Base-by-base conservation (phyloP, 2,797 vertebrate genomes). In the Sebastes melanostomus region DNA sequence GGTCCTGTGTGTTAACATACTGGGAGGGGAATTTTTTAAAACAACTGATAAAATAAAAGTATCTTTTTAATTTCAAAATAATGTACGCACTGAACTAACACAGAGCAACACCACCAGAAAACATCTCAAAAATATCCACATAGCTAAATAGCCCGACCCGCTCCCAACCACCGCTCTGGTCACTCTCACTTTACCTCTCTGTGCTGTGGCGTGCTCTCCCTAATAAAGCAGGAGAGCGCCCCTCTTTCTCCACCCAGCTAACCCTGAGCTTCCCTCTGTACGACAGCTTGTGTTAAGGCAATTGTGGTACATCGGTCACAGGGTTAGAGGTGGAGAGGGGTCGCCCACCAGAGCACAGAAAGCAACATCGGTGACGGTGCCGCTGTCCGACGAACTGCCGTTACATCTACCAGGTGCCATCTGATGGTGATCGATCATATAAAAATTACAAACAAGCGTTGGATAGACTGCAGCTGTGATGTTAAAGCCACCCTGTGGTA, bases 221-320 rank as follows among this genome's bases (percentile, higher is more conserved):
- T 20, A 29, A 50, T 27, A 52, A 62, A 16, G 61, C 74, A 50
- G 61, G 27, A 66, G 62, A 55, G 56, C 80, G 34, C 50, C 75
- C 75, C 52, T 55, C 65, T 13, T 24, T 32, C 38, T 80, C 67
- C 50, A 13, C 18, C 78, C 74, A 16, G 86, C 84, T 77, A 66
- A 27, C 86, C 67, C 76, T 63, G 72, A 59, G 13, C 58, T 56
- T 77, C 74, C 87, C 80, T 84, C 81, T 75, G 91, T 93, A 93
- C 92, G 42, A 92, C 94, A 93, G 93, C 94, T 94, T 93, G 91
- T 95, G 91, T 95, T 96, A 96, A 96, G 96, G 95, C 95, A 94
- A 92, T 91, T 94, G 92, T 83, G 91, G 93, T 91, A 93, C 94
- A 87, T 86, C 16, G 84, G 86, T 82, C 82, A 78, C 78, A 11